These are phyloP conservation scores for Therioaphis trifolii DNA, from an alignment of 2,888 invertebrate species.

Conservation along the genomic window DNA sequence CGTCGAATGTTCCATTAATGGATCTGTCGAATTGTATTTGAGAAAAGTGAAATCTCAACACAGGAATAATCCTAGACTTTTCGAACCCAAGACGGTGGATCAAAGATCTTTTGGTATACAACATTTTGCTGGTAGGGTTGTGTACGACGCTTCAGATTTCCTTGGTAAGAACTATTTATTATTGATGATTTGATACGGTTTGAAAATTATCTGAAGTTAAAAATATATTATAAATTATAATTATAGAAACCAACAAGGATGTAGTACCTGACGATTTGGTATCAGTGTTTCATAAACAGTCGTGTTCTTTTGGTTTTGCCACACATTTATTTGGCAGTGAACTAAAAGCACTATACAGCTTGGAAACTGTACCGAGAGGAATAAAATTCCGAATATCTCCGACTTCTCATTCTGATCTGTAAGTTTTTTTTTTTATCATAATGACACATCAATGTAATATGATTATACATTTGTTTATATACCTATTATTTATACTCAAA, in stretches of 20 bases:
- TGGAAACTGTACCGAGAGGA: constrained; percentile 80
- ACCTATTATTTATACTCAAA: too few relatives aligned
- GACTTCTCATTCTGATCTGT: constrained; percentile 84
- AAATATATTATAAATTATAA: too few relatives aligned
- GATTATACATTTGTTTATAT: too few relatives aligned
- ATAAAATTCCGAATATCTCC: constrained; percentile 90
- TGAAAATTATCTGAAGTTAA: too few relatives aligned
- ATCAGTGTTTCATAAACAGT: constrained; percentile 90
- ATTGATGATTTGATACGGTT: too few relatives aligned
- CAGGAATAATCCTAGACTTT: constrained; percentile 83
- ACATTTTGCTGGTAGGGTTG: constrained; percentile 87
- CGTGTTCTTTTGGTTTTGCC: constrained; percentile 96
- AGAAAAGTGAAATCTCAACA: constrained; percentile 85
- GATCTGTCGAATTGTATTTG: constrained; percentile 83
- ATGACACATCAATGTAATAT: too few relatives aligned
- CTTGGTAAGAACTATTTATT: too few relatives aligned
- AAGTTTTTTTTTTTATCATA: too few relatives aligned
- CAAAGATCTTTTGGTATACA: constrained; percentile 88
- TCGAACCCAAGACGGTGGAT: constrained; percentile 82
- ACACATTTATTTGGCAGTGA: constrained; percentile 95
- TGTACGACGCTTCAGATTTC: constrained; percentile 90
- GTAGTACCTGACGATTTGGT: constrained; percentile 92
- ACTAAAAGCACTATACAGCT: constrained; percentile 82
- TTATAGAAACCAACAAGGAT: constrained; percentile 86
- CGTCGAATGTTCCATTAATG: constrained; percentile 87